Conservation (phyloP, 2,113 vertebrate species). For the Oncorhynchus kisutch region DNA sequence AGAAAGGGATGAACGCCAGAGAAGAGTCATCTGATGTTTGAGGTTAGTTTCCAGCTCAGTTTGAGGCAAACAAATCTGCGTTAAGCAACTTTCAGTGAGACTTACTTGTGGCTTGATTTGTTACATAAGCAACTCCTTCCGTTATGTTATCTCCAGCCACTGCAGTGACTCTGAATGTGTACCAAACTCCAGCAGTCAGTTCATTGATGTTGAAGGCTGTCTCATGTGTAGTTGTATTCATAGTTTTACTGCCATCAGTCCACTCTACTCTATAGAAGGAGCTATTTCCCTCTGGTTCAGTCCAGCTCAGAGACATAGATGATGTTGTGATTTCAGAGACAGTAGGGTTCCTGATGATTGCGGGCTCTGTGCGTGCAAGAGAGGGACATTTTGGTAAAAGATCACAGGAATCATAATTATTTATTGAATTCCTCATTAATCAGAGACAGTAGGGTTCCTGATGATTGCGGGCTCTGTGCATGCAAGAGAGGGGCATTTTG, state of each 20-base stretch:
- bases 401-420: too few relatives aligned
- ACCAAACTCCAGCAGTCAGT: slow-evolving; percentile 2
- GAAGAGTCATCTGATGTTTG: too few relatives aligned
- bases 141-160: slow-evolving; percentile 6
- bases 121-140: not conserved
- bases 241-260: not conserved
- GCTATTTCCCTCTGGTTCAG: not conserved
- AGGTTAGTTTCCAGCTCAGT: too few relatives aligned
- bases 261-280: not conserved
- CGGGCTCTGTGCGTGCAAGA: slow-evolving; percentile 9
- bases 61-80: too few relatives aligned
- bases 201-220: not conserved
- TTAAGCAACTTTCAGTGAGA: not conserved
- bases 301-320: slow-evolving; percentile 18
- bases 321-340: slow-evolving; percentile 17
- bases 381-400: too few relatives aligned
- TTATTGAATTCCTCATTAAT: not conserved
- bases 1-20: too few relatives aligned
- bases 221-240: too few relatives aligned
- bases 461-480: slow-evolving; percentile 13
- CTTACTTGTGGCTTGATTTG: slow-evolving; percentile 22
- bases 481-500: not conserved
- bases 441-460: not conserved
- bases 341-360: not conserved
- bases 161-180: slow-evolving; percentile 10